These are phyloP conservation scores for Molothrus ater DNA, from an alignment of 2,797 vertebrate species.

Conservation along the genomic window DNA sequence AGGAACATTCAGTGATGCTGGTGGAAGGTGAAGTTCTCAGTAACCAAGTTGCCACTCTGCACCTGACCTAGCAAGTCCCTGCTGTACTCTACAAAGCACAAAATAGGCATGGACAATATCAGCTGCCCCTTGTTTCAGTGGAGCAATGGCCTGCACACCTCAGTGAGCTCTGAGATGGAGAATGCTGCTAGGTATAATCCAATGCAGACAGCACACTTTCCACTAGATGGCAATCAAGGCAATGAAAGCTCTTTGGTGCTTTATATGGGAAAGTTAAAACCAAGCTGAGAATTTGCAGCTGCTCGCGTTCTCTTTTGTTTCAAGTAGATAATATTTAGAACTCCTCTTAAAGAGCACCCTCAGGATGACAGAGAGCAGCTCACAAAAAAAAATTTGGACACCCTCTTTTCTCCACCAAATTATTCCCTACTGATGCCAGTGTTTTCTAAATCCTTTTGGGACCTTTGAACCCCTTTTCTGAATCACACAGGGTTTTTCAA, in stretches of 20 bases:
- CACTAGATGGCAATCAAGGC: conserved; percentile 73
- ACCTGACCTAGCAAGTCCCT: neutral
- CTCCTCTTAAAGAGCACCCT: neutral
- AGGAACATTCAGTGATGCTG: neutral
- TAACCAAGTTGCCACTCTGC: neutral
- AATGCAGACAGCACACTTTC: neutral
- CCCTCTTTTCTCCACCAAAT: neutral
- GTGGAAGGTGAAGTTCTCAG: neutral
- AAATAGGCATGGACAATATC: fast-evolving
- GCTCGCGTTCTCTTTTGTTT: neutral
- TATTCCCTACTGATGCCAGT: neutral
- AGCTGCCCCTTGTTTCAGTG: neutral
- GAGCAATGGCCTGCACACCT: neutral
- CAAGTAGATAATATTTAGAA: neutral
- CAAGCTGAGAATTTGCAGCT: neutral
- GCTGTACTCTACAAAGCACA: neutral
- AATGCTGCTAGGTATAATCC: neutral
- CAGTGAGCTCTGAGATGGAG: fast-evolving
- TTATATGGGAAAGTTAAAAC: neutral
- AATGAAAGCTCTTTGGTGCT: neutral
- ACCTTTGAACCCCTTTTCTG: neutral
- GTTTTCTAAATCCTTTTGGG: neutral
- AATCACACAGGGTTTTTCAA: neutral
- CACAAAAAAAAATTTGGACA: neutral
- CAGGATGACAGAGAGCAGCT: neutral